Evolutionary conservation across 2,888 invertebrate genomes (phyloP).

Genomic region (Euzophera pinguis): DNA sequence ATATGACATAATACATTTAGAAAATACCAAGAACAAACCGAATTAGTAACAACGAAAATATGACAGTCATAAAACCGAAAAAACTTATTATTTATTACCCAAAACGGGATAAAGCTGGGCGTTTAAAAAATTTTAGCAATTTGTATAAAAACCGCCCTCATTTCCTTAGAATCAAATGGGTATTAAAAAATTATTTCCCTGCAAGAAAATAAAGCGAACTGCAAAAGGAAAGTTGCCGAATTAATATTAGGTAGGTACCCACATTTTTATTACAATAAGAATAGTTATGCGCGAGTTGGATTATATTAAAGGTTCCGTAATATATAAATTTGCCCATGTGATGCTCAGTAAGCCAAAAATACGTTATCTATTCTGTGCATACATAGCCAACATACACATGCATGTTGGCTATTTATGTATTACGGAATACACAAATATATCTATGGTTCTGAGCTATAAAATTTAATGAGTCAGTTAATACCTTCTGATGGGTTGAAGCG

Average conservation of each 20-base stretch:
- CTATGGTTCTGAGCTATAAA: too few species aligned
- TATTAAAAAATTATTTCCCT: conserved; percentile 7
- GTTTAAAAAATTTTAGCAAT: not conserved
- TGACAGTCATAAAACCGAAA: not conserved
- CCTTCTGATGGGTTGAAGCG: too few species aligned
- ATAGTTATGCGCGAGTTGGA: not conserved
- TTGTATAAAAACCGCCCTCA: not conserved
- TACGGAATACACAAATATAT: too few species aligned
- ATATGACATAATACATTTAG: too few species aligned
- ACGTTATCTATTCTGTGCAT: too few species aligned
- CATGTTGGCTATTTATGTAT: too few species aligned
- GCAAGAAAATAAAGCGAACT: not conserved
- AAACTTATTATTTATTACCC: conserved; percentile 3
- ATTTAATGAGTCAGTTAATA: too few species aligned
- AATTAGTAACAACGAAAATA: not conserved
- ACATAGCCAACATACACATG: too few species aligned
- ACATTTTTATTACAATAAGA: not conserved
- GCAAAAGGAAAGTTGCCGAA: not conserved
- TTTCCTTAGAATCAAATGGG: conserved; percentile 1
- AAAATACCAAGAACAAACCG: not conserved
- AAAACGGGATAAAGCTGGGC: not conserved
- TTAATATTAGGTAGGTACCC: not conserved
- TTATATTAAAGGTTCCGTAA: not conserved
- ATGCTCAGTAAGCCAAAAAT: too few species aligned
- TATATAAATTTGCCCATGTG: too few species aligned